Evolutionary conservation across 35 echinoderm and acorn worm species (phyloP), one percentile per base, ranked within the genome.

Genomic region (Holothuria glaberrima): DNA sequence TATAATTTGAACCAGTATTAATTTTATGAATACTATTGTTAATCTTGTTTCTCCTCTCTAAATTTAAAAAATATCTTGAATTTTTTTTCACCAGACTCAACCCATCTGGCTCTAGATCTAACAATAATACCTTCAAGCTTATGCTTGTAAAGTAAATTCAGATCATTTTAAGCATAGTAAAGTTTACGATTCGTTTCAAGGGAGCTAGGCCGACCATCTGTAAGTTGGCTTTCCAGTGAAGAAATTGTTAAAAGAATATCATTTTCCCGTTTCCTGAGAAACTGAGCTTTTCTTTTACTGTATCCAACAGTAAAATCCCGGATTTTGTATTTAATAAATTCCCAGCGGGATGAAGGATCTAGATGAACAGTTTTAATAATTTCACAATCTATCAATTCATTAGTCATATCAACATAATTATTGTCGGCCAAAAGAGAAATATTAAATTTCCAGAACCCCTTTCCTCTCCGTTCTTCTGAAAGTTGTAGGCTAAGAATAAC

Each of bases 21-120:
- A 46, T 4, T 46, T 46, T 46, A 46, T 4, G 4, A 85, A 91
- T 58, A 58, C 5, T 68, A 0, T 91, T 91, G 24, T 86, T 91
- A 18, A 59, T 71, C 75, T n/a, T n/a, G n/a, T n/a, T n/a, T n/a
- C n/a, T n/a, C n/a, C n/a, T n/a, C n/a, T n/a, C n/a, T n/a, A n/a
- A 71, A 60, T 59, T 89, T 52, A 89, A 59, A 89, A 89, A 89
- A 76, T 89, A 89, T 17, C 70, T 89, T 35, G 44, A 56, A 76
- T n/a, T 78, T 89, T 36, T 89, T 89, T 18, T 89, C 88, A 56
- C 52, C 88, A 75, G 28, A 70, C 67, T 89, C 71, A 59, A 58
- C 35, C 88, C 46, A 89, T 9, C 70, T 29, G 44, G n/a, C n/a
- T n/a, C n/a, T n/a, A n/a, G n/a, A n/a, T n/a, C n/a, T n/a, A n/a